Percentiles rank a stretch among this genome's conserved stretches.
phyloP scores from a whole-genome alignment of 2,888 invertebrate genomes.

The Drosophila leonis region DNA sequence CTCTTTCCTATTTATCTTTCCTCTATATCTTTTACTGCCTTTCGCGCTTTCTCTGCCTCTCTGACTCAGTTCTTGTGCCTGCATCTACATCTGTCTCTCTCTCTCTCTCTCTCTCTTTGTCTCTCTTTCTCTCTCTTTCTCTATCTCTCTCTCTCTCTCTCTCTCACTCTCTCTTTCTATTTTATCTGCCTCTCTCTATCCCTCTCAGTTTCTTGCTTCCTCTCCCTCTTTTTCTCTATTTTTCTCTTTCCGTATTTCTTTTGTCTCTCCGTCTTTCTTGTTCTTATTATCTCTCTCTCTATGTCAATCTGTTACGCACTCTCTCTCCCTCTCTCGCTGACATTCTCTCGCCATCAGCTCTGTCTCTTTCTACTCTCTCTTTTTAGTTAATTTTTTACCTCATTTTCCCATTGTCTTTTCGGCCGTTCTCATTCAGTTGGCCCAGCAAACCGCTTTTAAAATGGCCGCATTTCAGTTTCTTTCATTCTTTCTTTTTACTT shows the following conservation, averaged over 20 bases:
- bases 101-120: neutral
- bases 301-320: neutral
- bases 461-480: conserved; percentile 58
- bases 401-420: conserved; percentile 51
- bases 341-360: neutral
- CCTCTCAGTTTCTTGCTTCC: neutral
- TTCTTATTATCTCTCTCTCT: neutral
- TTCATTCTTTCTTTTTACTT: neutral
- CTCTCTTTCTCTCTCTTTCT: neutral
- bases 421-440: conserved; percentile 35
- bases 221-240: neutral
- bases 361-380: neutral
- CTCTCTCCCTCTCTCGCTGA: neutral
- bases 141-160: neutral
- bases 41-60: neutral
- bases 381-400: conserved; percentile 13
- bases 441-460: conserved; percentile 61
- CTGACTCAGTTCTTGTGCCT: too few species aligned
- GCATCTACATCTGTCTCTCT: too few species aligned
- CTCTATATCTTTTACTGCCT: neutral
- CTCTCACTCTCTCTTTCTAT: neutral
- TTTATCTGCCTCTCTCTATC: neutral
- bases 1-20: neutral
- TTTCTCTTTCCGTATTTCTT: neutral
- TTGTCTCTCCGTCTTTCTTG: neutral